phyloP scores from a whole-genome alignment of 2,888 invertebrate species.

The Nineta flava region DNA sequence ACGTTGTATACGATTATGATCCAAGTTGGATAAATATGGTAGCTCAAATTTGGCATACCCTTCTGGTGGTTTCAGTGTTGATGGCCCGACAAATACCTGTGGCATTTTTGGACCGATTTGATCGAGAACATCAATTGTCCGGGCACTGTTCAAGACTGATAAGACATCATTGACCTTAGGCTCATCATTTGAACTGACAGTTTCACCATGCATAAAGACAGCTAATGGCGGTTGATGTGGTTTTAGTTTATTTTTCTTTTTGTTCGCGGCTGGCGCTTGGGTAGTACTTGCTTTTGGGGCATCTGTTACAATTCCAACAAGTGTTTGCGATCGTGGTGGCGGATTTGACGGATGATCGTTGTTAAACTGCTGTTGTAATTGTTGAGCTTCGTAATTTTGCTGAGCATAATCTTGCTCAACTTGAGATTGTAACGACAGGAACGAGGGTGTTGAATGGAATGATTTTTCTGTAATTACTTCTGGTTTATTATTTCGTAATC shows the following conservation, averaged over 20 bases:
- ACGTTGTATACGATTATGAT: constrained; percentile 46
- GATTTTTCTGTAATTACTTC: constrained; percentile 10
- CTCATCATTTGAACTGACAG: constrained; percentile 28
- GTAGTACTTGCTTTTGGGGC: constrained; percentile 30
- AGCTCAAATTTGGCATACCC: constrained; percentile 68
- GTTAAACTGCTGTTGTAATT: constrained; percentile 20
- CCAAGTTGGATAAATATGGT: constrained; percentile 63
- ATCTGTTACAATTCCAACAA: constrained; percentile 10
- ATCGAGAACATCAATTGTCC: constrained; percentile 62
- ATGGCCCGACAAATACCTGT: constrained; percentile 68
- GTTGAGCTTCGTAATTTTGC: constrained; percentile 27
- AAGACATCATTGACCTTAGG: constrained; percentile 55
- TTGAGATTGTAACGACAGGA: constrained; percentile 14
- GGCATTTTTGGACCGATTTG: constrained; percentile 52
- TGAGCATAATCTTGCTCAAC: constrained; percentile 24
- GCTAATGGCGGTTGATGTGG: constrained; percentile 76
- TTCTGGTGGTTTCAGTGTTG: constrained; percentile 49
- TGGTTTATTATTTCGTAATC: constrained; percentile 3
- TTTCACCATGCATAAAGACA: constrained; percentile 50
- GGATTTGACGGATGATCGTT: constrained; percentile 18
- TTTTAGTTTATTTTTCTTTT: constrained; percentile 33
- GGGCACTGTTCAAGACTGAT: constrained; percentile 48
- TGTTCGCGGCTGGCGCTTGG: constrained; percentile 22
- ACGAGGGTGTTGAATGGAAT: constrained; percentile 5
- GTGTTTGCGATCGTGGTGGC: constrained; percentile 14